Evolutionary conservation across 1,140 invertebrate species (phyloP), one percentile per base, ranked within the genome.

Genomic region (Octopus bimaculoides): DNA sequence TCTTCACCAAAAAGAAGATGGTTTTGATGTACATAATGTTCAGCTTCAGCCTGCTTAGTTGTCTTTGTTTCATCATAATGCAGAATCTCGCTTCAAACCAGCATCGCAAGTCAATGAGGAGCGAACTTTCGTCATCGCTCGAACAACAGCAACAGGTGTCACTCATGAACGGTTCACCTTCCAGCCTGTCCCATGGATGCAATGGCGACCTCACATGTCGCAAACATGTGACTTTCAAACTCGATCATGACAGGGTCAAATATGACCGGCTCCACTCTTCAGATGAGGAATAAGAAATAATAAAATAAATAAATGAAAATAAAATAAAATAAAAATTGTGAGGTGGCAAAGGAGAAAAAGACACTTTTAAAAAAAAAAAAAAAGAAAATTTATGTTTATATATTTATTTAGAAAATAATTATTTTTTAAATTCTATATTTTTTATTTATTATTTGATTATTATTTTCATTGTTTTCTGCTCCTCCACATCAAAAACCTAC

Each of bases 21-120:
- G 83, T 84, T 20, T 81, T 91, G 17, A 89, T 91, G 87, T 90
- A 91, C 69, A 78, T 87, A 12, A 84, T 85, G 69, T 55, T 88
- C 5, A 82, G 80, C n/a, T 79, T 87, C n/a, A 83, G 83, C 75
- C 17, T 86, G 0, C 56, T 88, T 6, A 83, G 82, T n/a, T 52
- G 81, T 41, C 20, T 87, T 9, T 76, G 88, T 4, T 89, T 84
- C 76, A 78, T 88, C 17, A 78, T 85, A 52, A 84, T 90, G 83
- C 87, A 88, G 80, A 84, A 83, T 73, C 73, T 88, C 7, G 86
- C 87, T 7, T 82, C 82, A 5, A 82, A 80, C 20, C 81, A 75
- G 7, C 52, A 78, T 17, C 52, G 78, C 26, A 52, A 77, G 52
- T 79, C 79, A 12, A n/a, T n/a, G 52, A 10, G 17, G 20, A 17